phyloP scores from a whole-genome alignment of 1,140 invertebrate species.

The Lordiphosa clarofinis region DNA sequence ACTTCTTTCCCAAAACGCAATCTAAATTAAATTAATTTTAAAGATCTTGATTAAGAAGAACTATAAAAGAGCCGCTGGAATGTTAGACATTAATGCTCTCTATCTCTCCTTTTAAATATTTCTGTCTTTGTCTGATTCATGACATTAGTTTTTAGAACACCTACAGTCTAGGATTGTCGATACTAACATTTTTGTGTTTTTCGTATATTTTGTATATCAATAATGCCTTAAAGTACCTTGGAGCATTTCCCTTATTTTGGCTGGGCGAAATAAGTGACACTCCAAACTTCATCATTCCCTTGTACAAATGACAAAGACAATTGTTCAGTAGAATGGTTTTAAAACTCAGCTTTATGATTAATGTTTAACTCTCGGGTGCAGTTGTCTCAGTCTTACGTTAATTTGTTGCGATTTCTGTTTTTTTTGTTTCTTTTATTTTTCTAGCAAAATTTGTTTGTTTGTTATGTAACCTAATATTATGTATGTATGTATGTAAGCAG shows the following conservation, averaged over 20 bases:
- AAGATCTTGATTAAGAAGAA: too few species aligned
- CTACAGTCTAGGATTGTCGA: not conserved
- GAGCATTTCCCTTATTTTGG: too few species aligned
- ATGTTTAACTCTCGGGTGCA: too few species aligned
- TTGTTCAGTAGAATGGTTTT: not conserved
- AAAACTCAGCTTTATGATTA: too few species aligned
- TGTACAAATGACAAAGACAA: too few species aligned
- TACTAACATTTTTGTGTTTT: not conserved
- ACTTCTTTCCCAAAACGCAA: too few species aligned
- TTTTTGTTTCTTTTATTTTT: slow-evolving; percentile 14
- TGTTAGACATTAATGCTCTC: slow-evolving; percentile 30
- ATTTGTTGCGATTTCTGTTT: not conserved
- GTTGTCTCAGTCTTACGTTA: too few species aligned
- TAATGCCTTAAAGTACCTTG: too few species aligned
- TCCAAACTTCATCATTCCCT: too few species aligned
- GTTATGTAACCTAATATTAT: slow-evolving; percentile 23
- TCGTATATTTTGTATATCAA: slow-evolving; percentile 7
- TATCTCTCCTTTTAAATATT: slow-evolving; percentile 9
- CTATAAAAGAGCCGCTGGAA: not conserved
- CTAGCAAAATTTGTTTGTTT: slow-evolving; percentile 10
- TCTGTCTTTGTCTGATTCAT: slow-evolving; percentile 18
- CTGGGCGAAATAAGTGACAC: too few species aligned
- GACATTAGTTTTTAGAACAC: slow-evolving; percentile 4
- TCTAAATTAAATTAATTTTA: too few species aligned
- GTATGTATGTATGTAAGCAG: slow-evolving; percentile 44